Base-by-base conservation (phyloP, 2,888 invertebrate species). In the Helobdella robusta region DNA sequence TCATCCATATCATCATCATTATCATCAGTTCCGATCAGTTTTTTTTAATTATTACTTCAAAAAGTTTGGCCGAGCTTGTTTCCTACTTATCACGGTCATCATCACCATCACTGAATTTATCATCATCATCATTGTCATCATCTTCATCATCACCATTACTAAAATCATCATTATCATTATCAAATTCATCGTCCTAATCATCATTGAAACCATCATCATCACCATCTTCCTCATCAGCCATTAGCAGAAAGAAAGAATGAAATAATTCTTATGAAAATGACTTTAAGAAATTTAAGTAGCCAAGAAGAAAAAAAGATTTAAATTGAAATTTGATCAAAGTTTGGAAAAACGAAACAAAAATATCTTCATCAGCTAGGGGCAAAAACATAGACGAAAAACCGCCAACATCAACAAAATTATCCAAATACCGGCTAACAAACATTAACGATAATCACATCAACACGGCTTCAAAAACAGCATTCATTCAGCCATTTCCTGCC, bases 91-190 rank as follows among this genome's bases (percentile, higher is more conserved):
- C 54, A 54, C 30, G 28, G 30, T 54, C 54, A 54, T 56, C 56
- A 32, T 56, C 56, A 56, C 32, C 28, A n/a, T 56, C 56, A 56
- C 32, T 32, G 32, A 30, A 28, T 3, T 56, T 32, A 18, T 56
- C 56, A 30, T 56, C 56, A 18, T 56, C 56, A 18, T 56, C 56
- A 30, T 56, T 32, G 18, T 56, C 56, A 56, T 56, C 56, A 56
- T 56, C 56, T 30, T 56, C 30, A 56, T 56, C 56, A 56, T 30
- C 56, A 56, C n/a, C 56, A 30, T 4, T 28, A 56, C 15, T 4
- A 30, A 30, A 8, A 56, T 25, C 56, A 56, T 56, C 56, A 1
- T 28, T 32, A 30, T 28, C 25, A 8, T 56, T 28, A 8, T 56
- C 28, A 3, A 30, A n/a, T 18, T 50, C 52, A 23, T 18, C 52